A percentile compares a stretch with the other conserved stretches of the same genome.
These are phyloP conservation scores for Spilarctia lutea DNA, from an alignment of 2,888 invertebrate genomes.

Conservation along the genomic window DNA sequence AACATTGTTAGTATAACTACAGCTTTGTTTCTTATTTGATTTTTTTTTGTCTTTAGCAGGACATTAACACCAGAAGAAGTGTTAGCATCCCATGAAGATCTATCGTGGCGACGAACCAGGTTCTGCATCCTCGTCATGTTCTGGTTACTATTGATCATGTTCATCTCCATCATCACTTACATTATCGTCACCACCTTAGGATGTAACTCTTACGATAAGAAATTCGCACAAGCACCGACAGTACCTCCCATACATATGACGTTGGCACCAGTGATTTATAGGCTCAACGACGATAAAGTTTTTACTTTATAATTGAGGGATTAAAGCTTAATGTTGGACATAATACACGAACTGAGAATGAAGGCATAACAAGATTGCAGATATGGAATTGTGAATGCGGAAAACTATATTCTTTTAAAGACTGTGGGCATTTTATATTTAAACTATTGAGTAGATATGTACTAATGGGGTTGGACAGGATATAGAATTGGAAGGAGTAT, in stretches of 20 bases:
- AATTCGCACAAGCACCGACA: constrained; percentile 42
- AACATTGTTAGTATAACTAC: no score
- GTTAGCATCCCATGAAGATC: constrained; percentile 70
- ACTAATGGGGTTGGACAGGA: neutral
- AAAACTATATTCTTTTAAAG: neutral
- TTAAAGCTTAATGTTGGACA: neutral
- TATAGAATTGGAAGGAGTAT: neutral
- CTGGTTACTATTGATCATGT: constrained; percentile 80
- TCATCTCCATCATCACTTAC: constrained; percentile 76
- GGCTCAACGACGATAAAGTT: constrained; percentile 24
- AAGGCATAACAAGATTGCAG: neutral
- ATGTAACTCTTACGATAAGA: constrained; percentile 34
- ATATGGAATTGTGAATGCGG: neutral
- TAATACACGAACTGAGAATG: neutral
- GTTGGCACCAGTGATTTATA: constrained; percentile 61
- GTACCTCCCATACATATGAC: constrained; percentile 69
- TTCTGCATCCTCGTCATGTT: constrained; percentile 77
- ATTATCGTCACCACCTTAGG: constrained; percentile 59
- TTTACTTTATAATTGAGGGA: constrained; percentile 37
- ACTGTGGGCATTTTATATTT: neutral
- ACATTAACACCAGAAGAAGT: constrained; percentile 83
- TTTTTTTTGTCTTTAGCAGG: constrained; percentile 56
- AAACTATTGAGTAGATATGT: neutral
- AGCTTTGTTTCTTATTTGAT: neutral
- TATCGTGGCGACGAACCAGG: constrained; percentile 82